Percentiles rank a stretch among this genome's conserved stretches.
Conservation (phyloP, 2,888 invertebrate species). For the Molorchus minor region DNA sequence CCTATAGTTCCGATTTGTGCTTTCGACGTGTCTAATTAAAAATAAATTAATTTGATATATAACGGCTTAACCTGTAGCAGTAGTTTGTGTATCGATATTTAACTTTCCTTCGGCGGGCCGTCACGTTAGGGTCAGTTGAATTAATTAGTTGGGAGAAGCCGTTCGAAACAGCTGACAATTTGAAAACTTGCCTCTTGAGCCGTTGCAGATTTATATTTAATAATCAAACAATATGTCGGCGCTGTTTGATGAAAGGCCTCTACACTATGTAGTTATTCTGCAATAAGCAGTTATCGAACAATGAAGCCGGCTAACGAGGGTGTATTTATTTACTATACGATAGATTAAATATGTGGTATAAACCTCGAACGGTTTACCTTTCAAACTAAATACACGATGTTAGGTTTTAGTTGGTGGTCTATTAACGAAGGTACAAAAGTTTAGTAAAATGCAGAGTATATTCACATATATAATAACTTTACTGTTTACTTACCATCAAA, state of each 20-base stretch:
- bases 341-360: no score
- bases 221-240: constrained; percentile 54
- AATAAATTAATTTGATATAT: constrained; percentile 49
- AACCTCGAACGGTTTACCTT: no score
- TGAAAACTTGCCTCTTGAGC: constrained; percentile 51
- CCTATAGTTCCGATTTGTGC: constrained; percentile 46
- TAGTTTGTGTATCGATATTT: constrained; percentile 52
- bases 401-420: no score
- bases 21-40: constrained; percentile 51
- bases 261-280: constrained; percentile 12
- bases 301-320: constrained; percentile 10
- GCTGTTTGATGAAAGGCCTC: constrained; percentile 37
- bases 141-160: constrained; percentile 55
- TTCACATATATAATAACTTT: no score
- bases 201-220: constrained; percentile 54
- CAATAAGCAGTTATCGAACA: constrained; percentile 20
- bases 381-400: no score
- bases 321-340: neutral
- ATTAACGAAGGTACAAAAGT: no score
- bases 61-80: constrained; percentile 46
- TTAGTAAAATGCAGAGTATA: no score
- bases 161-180: constrained; percentile 58
- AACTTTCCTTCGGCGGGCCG: constrained; percentile 50
- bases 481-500: no score
- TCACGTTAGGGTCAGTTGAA: constrained; percentile 54